Evolutionary conservation across 2,113 vertebrate species (phyloP).

Genomic region (Monopterus albus): DNA sequence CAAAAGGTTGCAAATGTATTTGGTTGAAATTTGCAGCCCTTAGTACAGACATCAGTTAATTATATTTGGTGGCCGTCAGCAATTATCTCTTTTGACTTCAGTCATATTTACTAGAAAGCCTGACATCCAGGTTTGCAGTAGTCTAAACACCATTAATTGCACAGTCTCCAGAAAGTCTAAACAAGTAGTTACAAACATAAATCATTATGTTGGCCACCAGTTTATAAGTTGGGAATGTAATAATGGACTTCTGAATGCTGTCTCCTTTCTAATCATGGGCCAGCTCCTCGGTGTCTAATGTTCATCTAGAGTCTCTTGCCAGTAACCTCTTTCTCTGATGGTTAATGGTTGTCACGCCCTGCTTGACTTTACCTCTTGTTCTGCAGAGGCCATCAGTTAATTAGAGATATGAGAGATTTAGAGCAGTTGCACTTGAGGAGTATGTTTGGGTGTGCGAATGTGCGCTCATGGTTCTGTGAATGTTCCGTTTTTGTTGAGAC

Average conservation of each 20-base stretch:
- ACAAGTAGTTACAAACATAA: background rate
- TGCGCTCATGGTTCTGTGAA: background rate
- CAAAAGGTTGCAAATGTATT: slow-evolving; percentile 2
- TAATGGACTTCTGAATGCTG: background rate
- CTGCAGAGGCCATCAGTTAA: slow-evolving; percentile 35
- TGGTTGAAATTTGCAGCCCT: background rate
- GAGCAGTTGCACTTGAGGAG: background rate
- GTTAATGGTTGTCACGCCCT: slow-evolving; percentile 36
- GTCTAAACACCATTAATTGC: background rate
- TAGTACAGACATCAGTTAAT: background rate
- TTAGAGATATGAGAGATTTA: slow-evolving; percentile 24
- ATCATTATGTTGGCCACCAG: background rate
- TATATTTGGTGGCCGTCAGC: background rate
- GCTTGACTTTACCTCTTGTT: slow-evolving; percentile 28
- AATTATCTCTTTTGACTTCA: background rate
- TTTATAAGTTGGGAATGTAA: background rate
- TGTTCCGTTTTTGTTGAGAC: background rate
- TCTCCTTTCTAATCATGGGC: slow-evolving; percentile 18
- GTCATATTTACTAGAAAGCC: background rate
- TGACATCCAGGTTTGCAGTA: background rate
- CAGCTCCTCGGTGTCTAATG: slow-evolving; percentile 15
- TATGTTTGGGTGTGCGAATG: slow-evolving; percentile 3
- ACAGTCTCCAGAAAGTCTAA: background rate
- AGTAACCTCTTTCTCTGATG: slow-evolving; percentile 27
- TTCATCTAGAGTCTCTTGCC: slow-evolving; percentile 3